Evolutionary conservation across 2,888 invertebrate genomes (phyloP).

Genomic region (Tineola bisselliella): DNA sequence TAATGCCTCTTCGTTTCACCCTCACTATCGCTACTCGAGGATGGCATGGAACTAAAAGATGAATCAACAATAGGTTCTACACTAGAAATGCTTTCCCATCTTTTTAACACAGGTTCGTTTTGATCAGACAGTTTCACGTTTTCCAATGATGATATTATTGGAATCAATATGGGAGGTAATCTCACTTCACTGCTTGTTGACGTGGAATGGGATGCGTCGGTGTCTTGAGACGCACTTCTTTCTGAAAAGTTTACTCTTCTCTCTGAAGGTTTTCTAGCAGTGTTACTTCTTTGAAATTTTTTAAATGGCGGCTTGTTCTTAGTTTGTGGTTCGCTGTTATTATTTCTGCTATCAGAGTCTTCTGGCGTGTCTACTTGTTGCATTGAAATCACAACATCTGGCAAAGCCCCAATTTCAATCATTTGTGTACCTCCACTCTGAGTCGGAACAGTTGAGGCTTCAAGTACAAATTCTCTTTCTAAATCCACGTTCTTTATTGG

Average conservation of each 20-base stretch:
- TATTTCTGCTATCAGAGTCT: constrained; percentile 38
- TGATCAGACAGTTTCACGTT: constrained; percentile 52
- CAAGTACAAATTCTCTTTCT: constrained; percentile 41
- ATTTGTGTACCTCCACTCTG: constrained; percentile 32
- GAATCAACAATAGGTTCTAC: constrained; percentile 77
- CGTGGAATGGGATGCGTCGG: constrained; percentile 70
- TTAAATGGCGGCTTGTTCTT: constrained; percentile 31
- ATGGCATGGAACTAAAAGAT: constrained; percentile 69
- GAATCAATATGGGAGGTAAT: constrained; percentile 76
- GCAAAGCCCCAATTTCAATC: constrained; percentile 31
- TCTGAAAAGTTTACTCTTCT: constrained; percentile 64
- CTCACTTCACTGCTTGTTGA: constrained; percentile 70
- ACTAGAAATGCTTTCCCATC: constrained; percentile 74
- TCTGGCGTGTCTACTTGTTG: constrained; percentile 35
- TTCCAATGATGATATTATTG: constrained; percentile 73
- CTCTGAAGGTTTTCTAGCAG: constrained; percentile 51
- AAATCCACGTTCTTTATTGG: constrained; percentile 37
- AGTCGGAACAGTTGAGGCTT: constrained; percentile 28
- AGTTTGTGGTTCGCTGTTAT: constrained; percentile 30
- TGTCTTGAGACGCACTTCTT: constrained; percentile 69
- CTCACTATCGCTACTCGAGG: constrained; percentile 59
- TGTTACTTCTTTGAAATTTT: constrained; percentile 56
- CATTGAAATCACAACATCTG: constrained; percentile 39
- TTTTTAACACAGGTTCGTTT: constrained; percentile 49
- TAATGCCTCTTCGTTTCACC: constrained; percentile 48